Evolutionary conservation across 2,797 vertebrate genomes (phyloP).

Genomic region (Tokudaia muenninki): DNA sequence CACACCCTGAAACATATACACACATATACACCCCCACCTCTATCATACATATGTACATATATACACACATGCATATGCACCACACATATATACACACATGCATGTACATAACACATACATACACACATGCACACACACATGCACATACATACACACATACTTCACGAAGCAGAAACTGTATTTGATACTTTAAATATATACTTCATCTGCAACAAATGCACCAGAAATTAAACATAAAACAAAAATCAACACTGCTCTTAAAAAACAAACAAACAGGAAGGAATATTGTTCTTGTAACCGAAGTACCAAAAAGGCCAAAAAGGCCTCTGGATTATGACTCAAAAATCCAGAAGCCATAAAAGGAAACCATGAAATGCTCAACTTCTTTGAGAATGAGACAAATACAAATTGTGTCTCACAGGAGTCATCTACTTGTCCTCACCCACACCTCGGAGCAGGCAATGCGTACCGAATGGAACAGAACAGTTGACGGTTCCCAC

Average conservation of each 20-base stretch:
- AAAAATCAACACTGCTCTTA: neutral
- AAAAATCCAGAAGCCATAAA: neutral
- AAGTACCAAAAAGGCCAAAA: neutral
- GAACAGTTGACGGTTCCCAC: neutral
- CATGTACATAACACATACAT: neutral
- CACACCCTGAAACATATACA: neutral
- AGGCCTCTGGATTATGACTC: neutral
- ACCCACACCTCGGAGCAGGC: neutral
- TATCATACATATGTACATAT: neutral
- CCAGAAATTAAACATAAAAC: slow-evolving; percentile 13
- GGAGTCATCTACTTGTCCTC: neutral
- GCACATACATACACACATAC: neutral
- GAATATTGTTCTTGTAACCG: neutral
- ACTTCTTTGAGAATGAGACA: slow-evolving; percentile 5
- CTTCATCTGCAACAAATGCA: neutral
- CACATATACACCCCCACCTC: neutral
- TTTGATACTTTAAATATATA: neutral
- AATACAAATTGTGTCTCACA: neutral
- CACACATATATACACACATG: neutral
- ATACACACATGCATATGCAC: neutral
- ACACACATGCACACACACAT: neutral
- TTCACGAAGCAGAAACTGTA: neutral
- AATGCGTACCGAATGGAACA: neutral
- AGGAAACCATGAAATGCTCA: neutral
- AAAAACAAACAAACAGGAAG: neutral